Percentiles rank a stretch among this genome's conserved stretches.
Evolutionary conservation across 2,797 vertebrate genomes (phyloP).

Genomic region (Chanos chanos): DNA sequence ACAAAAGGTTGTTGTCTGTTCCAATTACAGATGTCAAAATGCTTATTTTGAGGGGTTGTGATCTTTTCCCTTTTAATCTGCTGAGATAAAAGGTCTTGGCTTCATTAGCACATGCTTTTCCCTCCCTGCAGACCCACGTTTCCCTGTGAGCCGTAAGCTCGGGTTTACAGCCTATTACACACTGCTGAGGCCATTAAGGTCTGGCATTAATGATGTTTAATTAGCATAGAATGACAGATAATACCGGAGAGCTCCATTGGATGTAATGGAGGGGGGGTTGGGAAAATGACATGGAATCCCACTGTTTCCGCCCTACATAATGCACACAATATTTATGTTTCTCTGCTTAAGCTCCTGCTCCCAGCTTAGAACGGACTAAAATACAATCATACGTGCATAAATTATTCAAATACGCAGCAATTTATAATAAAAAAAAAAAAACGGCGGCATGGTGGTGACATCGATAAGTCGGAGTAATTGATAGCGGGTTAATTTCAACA

Average conservation of each 20-base stretch:
- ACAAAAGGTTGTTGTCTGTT: slow-evolving; percentile 79
- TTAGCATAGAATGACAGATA: slow-evolving; percentile 97
- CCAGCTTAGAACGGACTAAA: slow-evolving; percentile 69
- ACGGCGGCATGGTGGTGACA: slow-evolving; percentile 60
- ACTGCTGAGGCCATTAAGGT: slow-evolving; percentile 83
- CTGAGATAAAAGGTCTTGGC: slow-evolving; percentile 81
- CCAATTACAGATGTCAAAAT: slow-evolving; percentile 82
- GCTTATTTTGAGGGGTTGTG: slow-evolving; percentile 79
- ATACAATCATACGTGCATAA: slow-evolving; percentile 63
- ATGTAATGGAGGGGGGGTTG: slow-evolving; percentile 86
- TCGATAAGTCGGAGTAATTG: slow-evolving; percentile 65
- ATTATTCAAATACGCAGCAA: slow-evolving; percentile 72
- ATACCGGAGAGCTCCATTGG: slow-evolving; percentile 84
- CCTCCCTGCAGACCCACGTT: slow-evolving; percentile 65
- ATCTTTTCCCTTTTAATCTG: slow-evolving; percentile 88
- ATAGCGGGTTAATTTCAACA: slow-evolving; percentile 61
- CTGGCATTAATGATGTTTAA: slow-evolving; percentile 97
- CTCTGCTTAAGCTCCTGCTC: slow-evolving; percentile 66
- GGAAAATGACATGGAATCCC: slow-evolving; percentile 88
- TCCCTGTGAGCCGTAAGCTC: slow-evolving; percentile 58
- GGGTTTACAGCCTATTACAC: slow-evolving; percentile 81
- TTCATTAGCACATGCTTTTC: slow-evolving; percentile 78
- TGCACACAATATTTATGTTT: slow-evolving; percentile 74
- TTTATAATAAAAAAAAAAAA: slow-evolving; percentile 63
- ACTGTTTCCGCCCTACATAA: slow-evolving; percentile 75